Conservation (phyloP, 1,140 invertebrate species). For the Aphis craccivora region DNA sequence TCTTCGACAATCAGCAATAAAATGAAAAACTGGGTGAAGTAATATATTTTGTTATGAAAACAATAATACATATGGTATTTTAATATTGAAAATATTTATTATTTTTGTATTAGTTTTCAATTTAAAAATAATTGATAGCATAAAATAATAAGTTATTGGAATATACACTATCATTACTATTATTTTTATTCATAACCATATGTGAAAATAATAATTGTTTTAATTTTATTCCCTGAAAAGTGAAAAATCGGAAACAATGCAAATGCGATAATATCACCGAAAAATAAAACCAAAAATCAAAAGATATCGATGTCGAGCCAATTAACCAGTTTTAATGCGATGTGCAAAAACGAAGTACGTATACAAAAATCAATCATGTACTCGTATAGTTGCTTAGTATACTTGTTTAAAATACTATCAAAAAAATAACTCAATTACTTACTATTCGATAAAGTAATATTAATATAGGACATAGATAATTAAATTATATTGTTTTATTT, state of each 20-base stretch:
- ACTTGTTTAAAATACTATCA: neutral
- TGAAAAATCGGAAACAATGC: neutral
- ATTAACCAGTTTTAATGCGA: neutral
- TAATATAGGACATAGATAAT: neutral
- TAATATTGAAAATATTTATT: neutral
- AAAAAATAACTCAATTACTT: neutral
- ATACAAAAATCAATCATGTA: neutral
- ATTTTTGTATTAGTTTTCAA: neutral
- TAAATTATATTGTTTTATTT: neutral
- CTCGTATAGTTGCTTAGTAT: neutral
- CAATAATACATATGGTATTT: neutral
- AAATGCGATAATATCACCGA: neutral
- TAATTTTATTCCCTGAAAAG: neutral
- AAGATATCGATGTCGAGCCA: conserved; percentile 39
- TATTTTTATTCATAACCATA: neutral
- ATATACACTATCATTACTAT: neutral
- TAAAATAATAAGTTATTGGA: neutral
- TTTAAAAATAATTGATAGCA: neutral
- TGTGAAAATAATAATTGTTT: neutral
- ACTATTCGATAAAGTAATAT: neutral
- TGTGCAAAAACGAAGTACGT: conserved; percentile 39
- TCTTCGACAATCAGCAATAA: neutral
- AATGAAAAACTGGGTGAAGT: neutral
- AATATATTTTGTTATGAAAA: neutral
- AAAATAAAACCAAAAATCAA: neutral